Base-by-base conservation (phyloP, 2,797 vertebrate genomes). In the Delichon dasypus region DNA sequence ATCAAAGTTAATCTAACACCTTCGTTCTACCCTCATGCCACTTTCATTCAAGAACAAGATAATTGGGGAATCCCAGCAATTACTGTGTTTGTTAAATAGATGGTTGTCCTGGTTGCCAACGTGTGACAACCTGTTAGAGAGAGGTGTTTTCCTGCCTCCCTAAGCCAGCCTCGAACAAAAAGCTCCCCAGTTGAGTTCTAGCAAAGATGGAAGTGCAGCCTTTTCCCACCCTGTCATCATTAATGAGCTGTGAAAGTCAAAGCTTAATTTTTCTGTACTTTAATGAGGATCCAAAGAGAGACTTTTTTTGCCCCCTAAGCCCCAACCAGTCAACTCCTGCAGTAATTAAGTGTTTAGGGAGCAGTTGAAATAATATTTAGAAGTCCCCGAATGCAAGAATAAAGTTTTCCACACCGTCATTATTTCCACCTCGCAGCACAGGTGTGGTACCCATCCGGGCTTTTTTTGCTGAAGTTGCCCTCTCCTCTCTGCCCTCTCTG, bases 221-320 rank as follows among this genome's bases (percentile, higher is more conserved):
- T 94, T 93, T 94, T 84, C 91, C 89, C 89, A 94, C 45, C 66
- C 45, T 91, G 77, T 94, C 89, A 86, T 82, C 85, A 89, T 94
- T 96, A 95, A 93, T 91, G 91, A 97, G 89, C 88, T 94, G 88
- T 95, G 91, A 93, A 97, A 94, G 94, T 96, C 91, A 95, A 88
- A 93, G 85, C 85, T 90, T 94, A 94, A 90, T 93, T 93, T 95
- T 96, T 91, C 83, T 71, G 27, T 84, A 64, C 92, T 94, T 94
- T 96, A 96, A 95, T 91, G 85, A 95, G 91, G 62, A 91, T 91
- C 79, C 66, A 64, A 88, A 88, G 84, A 91, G 85, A 91, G 40
- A 51, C 29, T 23, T 57, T 75, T 88, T 93, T 95, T 75, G 67
- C 91, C 85, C 94, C 76, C 61, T 82, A 87, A 93, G 74, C 85